phyloP scores from a whole-genome alignment of 1,140 invertebrate genomes.

The Drosophila repletoides region DNA sequence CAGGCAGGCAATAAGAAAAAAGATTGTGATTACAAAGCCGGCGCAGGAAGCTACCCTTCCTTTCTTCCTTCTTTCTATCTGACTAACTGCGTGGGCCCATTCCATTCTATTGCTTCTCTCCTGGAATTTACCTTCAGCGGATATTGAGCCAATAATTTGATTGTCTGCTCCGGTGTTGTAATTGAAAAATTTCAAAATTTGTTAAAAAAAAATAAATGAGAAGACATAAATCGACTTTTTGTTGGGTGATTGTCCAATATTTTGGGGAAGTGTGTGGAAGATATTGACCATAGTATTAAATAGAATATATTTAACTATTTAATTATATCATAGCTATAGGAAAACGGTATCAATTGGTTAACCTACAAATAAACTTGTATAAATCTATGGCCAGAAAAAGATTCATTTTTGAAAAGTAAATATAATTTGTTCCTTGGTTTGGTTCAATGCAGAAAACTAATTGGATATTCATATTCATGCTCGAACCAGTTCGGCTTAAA shows the following conservation, averaged over 20 bases:
- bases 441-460: too few species aligned
- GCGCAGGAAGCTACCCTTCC: conserved; percentile 32
- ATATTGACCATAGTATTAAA: background rate
- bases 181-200: conserved; percentile 46
- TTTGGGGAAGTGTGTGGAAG: too few species aligned
- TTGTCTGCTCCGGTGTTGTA: conserved; percentile 52
- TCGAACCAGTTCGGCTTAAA: too few species aligned
- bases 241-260: background rate
- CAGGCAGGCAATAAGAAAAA: conserved; percentile 21
- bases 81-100: conserved; percentile 38
- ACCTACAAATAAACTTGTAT: too few species aligned
- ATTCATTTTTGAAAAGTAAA: background rate
- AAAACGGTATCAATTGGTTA: too few species aligned
- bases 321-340: too few species aligned
- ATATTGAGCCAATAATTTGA: conserved; percentile 79
- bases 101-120: conserved; percentile 6
- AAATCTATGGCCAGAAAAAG: too few species aligned
- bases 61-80: too few species aligned
- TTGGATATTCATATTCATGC: too few species aligned
- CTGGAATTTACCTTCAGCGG: conserved; percentile 30
- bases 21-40: conserved; percentile 18
- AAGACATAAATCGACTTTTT: conserved; percentile 18
- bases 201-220: background rate
- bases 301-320: background rate
- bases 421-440: too few species aligned